Percentiles rank a stretch among this genome's conserved stretches.
These are phyloP conservation scores for Aphelocoma coerulescens DNA, from an alignment of 2,113 vertebrate genomes.

Conservation along the genomic window DNA sequence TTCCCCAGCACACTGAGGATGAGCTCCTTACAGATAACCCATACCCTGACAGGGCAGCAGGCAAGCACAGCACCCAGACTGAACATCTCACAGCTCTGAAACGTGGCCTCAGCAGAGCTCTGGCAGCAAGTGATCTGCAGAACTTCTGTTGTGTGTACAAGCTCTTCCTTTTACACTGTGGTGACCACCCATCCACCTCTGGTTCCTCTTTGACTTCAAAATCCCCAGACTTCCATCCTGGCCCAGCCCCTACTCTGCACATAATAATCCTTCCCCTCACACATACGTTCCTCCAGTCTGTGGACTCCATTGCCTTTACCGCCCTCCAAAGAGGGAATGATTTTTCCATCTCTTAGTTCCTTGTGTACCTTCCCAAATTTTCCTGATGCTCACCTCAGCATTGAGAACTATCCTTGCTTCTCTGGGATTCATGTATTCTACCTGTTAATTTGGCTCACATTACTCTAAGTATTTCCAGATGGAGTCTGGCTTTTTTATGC, in stretches of 20 bases:
- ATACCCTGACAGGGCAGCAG: fast-evolving
- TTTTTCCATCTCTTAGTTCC: background rate
- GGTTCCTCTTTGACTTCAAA: background rate
- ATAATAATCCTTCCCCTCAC: background rate
- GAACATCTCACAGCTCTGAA: background rate
- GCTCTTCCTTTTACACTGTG: background rate
- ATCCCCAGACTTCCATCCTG: background rate
- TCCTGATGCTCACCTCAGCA: background rate
- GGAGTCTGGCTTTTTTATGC: background rate
- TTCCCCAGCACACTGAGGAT: fast-evolving
- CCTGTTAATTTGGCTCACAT: background rate
- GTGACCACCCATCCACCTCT: fast-evolving
- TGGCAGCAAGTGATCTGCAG: background rate
- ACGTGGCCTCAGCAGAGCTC: background rate
- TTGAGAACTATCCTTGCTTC: background rate
- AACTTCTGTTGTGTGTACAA: fast-evolving
- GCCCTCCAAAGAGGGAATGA: background rate
- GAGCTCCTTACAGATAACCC: background rate
- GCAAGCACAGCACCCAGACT: background rate
- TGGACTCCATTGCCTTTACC: background rate
- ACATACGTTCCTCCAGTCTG: background rate
- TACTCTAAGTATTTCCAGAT: background rate
- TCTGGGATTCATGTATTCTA: background rate
- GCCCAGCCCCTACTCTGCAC: background rate
- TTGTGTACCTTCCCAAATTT: background rate